Evolutionary conservation across 2,888 invertebrate species (phyloP), one percentile per base, ranked within the genome.

Genomic region (Ophion costatus): DNA sequence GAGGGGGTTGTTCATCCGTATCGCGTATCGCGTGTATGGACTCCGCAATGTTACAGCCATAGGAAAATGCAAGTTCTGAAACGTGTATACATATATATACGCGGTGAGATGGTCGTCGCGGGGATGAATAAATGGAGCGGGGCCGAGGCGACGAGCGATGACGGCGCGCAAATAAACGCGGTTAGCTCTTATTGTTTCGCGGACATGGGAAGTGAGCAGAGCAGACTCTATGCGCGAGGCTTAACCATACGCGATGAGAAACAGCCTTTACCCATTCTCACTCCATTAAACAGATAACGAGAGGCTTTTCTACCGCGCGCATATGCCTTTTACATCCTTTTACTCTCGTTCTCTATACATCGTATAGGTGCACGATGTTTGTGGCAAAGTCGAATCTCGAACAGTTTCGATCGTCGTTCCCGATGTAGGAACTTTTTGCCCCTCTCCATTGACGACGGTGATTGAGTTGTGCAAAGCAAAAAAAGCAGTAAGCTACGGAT

Each of bases 161-260:
- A 85, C 85, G 85, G 80, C 80, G 85, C 83, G 85, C 87, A 76
- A 80, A 79, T 80, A 81, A 82, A 20, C 82, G 83, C 82, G 83
- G 85, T 76, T 77, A 79, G 57, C 66, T 86, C 89, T 89, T 90
- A 90, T 90, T 90, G 90, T 90, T 85, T 78, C 88, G 82, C 85
- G 89, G 92, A 93, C 92, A 92, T 92, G 93, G 93, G 93, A 93
- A 93, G 90, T 89, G 93, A 92, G 87, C 93, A 92, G 29, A 29
- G 90, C 89, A 86, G 51, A 61, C 38, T 84, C 87, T 87, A 59
- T 78, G 42, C 42, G 59, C 20, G 20, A 22, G 74, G 24, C 17
- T 45, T 64, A 75, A 80, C 42, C 10, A 17, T n/a, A 33, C 51
- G 64, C 59, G 24, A 64, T 56, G 64, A 64, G 73, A 59, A 59